A percentile compares a stretch with the other conserved stretches of the same genome.
These are phyloP conservation scores for Arvicanthis niloticus DNA, from an alignment of 2,113 vertebrate species.

Conservation along the genomic window DNA sequence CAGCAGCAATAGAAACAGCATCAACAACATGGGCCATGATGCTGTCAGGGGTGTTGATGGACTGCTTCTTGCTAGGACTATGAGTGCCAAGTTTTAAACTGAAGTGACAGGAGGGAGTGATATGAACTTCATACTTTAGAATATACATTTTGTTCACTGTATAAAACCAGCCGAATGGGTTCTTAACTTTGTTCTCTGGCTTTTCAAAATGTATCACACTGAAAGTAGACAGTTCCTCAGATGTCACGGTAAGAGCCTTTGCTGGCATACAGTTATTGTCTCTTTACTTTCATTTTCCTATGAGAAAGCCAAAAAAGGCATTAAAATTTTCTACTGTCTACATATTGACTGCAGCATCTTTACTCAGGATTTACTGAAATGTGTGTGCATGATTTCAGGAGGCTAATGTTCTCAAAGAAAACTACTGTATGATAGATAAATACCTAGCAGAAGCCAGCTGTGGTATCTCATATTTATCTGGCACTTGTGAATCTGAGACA, in stretches of 20 bases:
- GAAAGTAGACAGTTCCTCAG: slow-evolving; percentile 42
- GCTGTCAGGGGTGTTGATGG: not conserved
- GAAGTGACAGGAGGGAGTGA: not conserved
- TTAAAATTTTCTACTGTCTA: slow-evolving; percentile 24
- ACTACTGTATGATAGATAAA: slow-evolving; percentile 14
- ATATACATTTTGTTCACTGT: slow-evolving; percentile 11
- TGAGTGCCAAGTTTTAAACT: not conserved
- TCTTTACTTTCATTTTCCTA: slow-evolving; percentile 27
- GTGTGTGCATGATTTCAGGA: not conserved
- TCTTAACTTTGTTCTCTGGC: slow-evolving; percentile 39
- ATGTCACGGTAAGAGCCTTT: not conserved
- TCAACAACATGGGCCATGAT: not conserved
- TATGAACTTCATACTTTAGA: not conserved
- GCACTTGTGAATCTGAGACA: not conserved
- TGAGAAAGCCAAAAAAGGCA: slow-evolving; percentile 16
- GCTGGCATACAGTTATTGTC: not conserved
- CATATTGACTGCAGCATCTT: not conserved
- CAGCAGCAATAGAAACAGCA: not conserved
- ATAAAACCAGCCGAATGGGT: not conserved
- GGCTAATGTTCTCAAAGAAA: not conserved
- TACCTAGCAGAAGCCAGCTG: not conserved
- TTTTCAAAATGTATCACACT: slow-evolving; percentile 5
- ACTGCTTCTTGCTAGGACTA: not conserved
- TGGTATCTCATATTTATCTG: not conserved
- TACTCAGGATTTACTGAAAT: not conserved